Base-by-base conservation (phyloP, 2,113 vertebrate genomes). In the Alligator sinensis region DNA sequence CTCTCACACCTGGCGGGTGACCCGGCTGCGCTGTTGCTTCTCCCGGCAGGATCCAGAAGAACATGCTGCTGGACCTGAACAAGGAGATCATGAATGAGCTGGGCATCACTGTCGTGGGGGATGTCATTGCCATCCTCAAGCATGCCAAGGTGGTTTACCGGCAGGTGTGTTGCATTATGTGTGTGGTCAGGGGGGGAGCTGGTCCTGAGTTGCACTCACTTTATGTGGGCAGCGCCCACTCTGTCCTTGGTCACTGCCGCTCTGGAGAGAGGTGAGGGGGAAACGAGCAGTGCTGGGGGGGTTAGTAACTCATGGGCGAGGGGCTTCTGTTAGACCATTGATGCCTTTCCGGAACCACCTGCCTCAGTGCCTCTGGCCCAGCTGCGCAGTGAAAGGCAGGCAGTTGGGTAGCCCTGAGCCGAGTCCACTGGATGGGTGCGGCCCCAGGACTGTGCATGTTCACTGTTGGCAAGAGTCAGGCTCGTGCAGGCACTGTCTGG, bases 1-100 rank as follows among this genome's bases (percentile, higher is more conserved):
- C 34, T 34, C 34, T 34, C 34, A 34, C 34, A 34, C 38, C 79
- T 21, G 22, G 66, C n/a, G 30, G 57, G 16, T 76, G 58, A 61
- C 5, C 38, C 61, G 9, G 18, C 19, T 9, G 38, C 61, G 47
- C 17, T 25, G 8, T 34, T 16, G 8, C 4, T 12, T 60, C 9
- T n/a, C 24, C 5, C 10, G 17, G 2, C 91, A 99, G 99, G 97
- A 99, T 99, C 95, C 98, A 99, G 97, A 99, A 99, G 96, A 99
- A 98, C 96, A 99, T 99, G 99, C 94, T 99, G 54, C 97, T 99
- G 98, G 99, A 99, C 92, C 98, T 99, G 72, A 99, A 98, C 96
- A 99, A 99, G 96, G 99, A 99, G 88, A 98, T 99, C 95, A 99
- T 99, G 98, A 99, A 99, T 28, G 99, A 99, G 95, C 95, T 99